A percentile compares a stretch with the other conserved stretches of the same genome.
Conservation (phyloP, 2,797 vertebrate species). For the Microctenopoma lineatum region DNA sequence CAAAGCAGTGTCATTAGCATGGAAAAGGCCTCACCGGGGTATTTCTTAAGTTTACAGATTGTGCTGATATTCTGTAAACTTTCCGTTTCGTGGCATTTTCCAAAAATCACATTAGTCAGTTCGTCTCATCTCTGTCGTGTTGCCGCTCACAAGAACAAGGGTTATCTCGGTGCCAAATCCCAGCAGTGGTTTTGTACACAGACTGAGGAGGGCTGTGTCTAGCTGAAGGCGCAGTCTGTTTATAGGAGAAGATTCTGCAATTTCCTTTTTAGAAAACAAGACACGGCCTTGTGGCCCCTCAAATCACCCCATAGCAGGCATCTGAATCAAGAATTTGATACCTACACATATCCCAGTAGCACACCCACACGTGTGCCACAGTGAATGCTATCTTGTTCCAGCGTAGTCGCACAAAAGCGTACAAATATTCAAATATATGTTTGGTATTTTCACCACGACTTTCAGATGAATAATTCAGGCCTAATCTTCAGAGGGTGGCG, state of each 20-base stretch:
- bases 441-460: constrained; percentile 73
- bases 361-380: constrained; percentile 22
- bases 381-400: constrained; percentile 47
- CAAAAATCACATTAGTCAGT: constrained; percentile 33
- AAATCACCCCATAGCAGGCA: constrained; percentile 34
- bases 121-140: constrained; percentile 18
- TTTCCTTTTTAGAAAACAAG: constrained; percentile 69
- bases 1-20: constrained; percentile 35
- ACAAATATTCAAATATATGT: constrained; percentile 67
- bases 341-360: constrained; percentile 30
- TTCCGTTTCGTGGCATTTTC: constrained; percentile 18
- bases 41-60: constrained; percentile 29
- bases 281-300: constrained; percentile 37
- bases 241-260: constrained; percentile 47
- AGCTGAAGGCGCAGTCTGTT: constrained; percentile 39
- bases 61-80: constrained; percentile 32
- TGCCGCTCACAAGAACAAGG: constrained; percentile 24
- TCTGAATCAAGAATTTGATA: constrained; percentile 49
- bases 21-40: neutral
- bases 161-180: constrained; percentile 51
- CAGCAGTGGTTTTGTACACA: constrained; percentile 34
- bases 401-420: constrained; percentile 37
- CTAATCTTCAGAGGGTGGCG: constrained; percentile 58
- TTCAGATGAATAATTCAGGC: constrained; percentile 77
- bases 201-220: constrained; percentile 19